phyloP scores from a whole-genome alignment of 2,888 invertebrate species.

The Phrixothrix hirtus region DNA sequence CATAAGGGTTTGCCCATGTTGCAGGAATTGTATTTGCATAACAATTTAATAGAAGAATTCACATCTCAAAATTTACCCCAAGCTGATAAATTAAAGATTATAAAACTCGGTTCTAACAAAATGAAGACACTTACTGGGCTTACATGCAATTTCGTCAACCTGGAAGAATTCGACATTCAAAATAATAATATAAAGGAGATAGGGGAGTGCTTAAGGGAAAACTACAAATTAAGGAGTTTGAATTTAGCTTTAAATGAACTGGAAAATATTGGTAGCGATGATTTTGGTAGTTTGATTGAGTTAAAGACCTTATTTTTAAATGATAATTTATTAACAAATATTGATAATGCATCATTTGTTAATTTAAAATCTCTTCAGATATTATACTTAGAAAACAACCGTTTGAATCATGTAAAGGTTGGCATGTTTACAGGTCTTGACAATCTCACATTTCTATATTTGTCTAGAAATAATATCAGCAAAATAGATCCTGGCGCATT shows the following conservation, averaged over 20 bases:
- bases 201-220: conserved; percentile 7
- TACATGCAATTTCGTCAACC: neutral
- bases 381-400: neutral
- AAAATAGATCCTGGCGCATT: conserved; percentile 2
- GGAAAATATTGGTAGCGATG: neutral
- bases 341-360: conserved; percentile 46
- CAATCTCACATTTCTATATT: conserved; percentile 5
- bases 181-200: conserved; percentile 51
- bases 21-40: conserved; percentile 46
- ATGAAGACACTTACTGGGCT: neutral
- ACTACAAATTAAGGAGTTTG: neutral
- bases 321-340: conserved; percentile 47
- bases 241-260: neutral
- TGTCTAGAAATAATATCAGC: conserved; percentile 1
- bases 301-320: conserved; percentile 51
- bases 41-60: conserved; percentile 43
- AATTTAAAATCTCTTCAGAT: neutral
- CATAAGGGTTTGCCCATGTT: conserved; percentile 45
- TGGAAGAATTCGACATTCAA: conserved; percentile 32
- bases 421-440: neutral
- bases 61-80: neutral
- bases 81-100: neutral
- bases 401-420: neutral
- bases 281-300: conserved; percentile 31
- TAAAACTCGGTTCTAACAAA: neutral